Base-by-base conservation (phyloP, 2,888 invertebrate genomes). In the Stramonita haemastoma region DNA sequence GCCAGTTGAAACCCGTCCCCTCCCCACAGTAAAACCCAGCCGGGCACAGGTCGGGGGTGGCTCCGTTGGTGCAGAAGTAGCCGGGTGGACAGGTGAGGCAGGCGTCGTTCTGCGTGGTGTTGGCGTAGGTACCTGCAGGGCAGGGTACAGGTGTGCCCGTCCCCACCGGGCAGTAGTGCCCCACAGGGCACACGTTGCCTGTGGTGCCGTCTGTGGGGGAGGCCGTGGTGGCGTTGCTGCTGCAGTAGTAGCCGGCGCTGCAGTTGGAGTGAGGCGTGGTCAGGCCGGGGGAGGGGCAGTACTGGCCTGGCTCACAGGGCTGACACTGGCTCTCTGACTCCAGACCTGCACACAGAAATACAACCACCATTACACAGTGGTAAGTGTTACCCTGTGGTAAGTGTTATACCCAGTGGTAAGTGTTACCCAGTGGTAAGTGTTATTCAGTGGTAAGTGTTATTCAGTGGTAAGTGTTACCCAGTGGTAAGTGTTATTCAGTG, bases 11-110 rank as follows among this genome's bases (percentile, higher is more conserved):
- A 11, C 95, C 95, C 15, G 94, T 95, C 2, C 90, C 92, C 34
- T 91, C 92, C 19, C 94, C 94, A 83, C 95, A 95, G 91, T 93
- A 95, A 90, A 93, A 95, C 22, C 95, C 95, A 29, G 93, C 92
- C 11, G 95, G 95, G 89, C 95, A 95, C 60, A 79, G 70, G 29
- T 93, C 90, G 1, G 94, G 94, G 81, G 92, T 94, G 26, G 91
- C 90, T 19, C 95, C 95, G 70, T 93, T 92, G 19, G 92, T 92
- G 89, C 95, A 95, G 92, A 93, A 95, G 66, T 93, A 92, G 11
- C 95, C 95, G 56, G 95, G 91, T 0, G 94, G 93, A 90, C 95
- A 95, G 8, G 89, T 73, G 11, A 90, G 88, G 88, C 95, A 95
- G 5, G 83, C 91, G 4, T 91, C 91, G 83, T 93, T 94, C 60